Evolutionary conservation across 2,888 invertebrate species (phyloP), one percentile per base, ranked within the genome.

Genomic region (Seira sanloemensis): DNA sequence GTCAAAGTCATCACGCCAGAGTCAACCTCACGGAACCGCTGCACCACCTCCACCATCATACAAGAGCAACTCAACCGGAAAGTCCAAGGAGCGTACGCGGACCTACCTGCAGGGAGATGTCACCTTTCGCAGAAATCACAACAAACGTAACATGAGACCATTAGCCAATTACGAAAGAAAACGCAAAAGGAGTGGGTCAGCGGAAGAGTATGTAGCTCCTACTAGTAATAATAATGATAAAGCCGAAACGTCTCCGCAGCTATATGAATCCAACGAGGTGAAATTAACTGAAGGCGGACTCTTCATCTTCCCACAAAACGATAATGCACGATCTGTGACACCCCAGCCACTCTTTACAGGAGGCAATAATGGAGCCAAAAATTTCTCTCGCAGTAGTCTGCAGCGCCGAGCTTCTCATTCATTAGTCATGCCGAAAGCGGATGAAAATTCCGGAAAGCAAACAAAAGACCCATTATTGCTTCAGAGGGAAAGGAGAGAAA

Each of bases 1-100:
- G 76, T 72, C 82, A 76, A 71, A 37, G 37, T 37, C 37, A 37
- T 7, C 37, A 37, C 37, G 37, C 12, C 4, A 37, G 37, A 37
- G 37, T 12, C 37, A 37, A 12, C 12, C 37, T 37, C 37, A 37
- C 12, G 37, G 37, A 37, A 37, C 37, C 37, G 12, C 37, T 4
- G 37, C 12, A 12, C 37, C 4, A 12, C 37, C 37, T 37, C 37
- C 4, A 12, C 37, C 37, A 7, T 37, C 37, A 4, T 37, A 7
- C 12, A 37, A 37, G 12, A 37, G 37, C 37, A 37, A 37, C 37
- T 37, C 37, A 37, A 37, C 37, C 37, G 37, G 37, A 37, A 37
- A 37, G 12, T 37, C 12, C 12, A 37, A 12, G 37, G 5, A 37
- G 37, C 37, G n/a, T n/a, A n/a, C n/a, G n/a, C n/a, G n/a, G n/a